Percentiles rank a stretch among this genome's conserved stretches.
phyloP scores from a whole-genome alignment of 2,113 vertebrate genomes.

The Scopus umbretta region DNA sequence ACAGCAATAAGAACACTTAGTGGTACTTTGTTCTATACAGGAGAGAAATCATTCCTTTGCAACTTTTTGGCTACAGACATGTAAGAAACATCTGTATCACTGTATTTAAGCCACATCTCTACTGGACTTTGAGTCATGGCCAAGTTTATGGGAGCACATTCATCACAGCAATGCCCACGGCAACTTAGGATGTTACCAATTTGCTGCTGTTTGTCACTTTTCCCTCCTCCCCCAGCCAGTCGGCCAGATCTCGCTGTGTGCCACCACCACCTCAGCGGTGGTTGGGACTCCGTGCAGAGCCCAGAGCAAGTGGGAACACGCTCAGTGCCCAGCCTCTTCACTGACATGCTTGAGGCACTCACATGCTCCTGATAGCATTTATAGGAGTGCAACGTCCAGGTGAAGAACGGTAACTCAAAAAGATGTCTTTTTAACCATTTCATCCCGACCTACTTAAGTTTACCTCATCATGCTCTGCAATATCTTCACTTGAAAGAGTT shows the following conservation, averaged over 20 bases:
- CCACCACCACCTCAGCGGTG: background rate
- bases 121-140: background rate
- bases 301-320: background rate
- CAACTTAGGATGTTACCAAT: background rate
- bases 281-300: background rate
- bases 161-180: background rate
- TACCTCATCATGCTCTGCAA: background rate
- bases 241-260: background rate
- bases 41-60: background rate
- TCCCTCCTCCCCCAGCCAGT: background rate
- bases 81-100: background rate
- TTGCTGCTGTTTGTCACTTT: background rate
- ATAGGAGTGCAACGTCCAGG: background rate
- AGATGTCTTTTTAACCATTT: background rate
- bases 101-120: background rate
- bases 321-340: background rate
- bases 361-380: background rate
- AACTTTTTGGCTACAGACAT: background rate
- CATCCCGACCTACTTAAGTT: background rate
- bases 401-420: background rate
- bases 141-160: background rate
- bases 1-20: background rate
- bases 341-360: background rate
- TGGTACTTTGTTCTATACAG: background rate
- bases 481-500: background rate